These are phyloP conservation scores for Sebastes goodei DNA, from an alignment of 2,797 vertebrate genomes.

Conservation along the genomic window DNA sequence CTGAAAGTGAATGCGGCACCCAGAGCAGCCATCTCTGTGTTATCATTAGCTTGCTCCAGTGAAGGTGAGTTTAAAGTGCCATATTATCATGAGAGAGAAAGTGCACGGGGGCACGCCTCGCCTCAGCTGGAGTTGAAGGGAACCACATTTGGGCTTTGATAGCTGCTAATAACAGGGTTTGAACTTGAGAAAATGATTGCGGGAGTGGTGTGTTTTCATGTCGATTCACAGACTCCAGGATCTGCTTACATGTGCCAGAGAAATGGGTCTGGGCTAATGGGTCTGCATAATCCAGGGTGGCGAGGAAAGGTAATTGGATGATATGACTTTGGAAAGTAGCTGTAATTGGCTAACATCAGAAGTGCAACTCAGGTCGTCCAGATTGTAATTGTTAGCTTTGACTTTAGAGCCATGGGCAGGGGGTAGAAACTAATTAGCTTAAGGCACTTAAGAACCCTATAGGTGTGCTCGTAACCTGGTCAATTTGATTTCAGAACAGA, in stretches of 20 bases:
- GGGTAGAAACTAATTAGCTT: conserved; percentile 46
- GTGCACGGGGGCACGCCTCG: background rate
- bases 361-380: conserved; percentile 8
- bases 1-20: background rate
- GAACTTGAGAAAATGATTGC: background rate
- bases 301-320: conserved; percentile 42
- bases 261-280: conserved; percentile 30
- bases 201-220: conserved; percentile 11
- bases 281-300: conserved; percentile 23
- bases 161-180: conserved; percentile 29
- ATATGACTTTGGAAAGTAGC: conserved; percentile 56
- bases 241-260: background rate
- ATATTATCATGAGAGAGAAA: conserved; percentile 12
- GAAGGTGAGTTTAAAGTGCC: conserved; percentile 33
- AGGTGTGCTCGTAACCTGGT: conserved; percentile 46
- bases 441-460: conserved; percentile 35
- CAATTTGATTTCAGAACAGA: conserved; percentile 41
- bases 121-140: background rate
- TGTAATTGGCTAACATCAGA: conserved; percentile 58
- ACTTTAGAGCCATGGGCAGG: conserved; percentile 38
- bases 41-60: conserved; percentile 13
- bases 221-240: background rate
- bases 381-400: conserved; percentile 48
- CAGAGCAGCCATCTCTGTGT: background rate
- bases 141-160: conserved; percentile 20